A percentile compares a stretch with the other conserved stretches of the same genome.
Conservation (phyloP, 2,797 vertebrate species). For the Masticophis lateralis region DNA sequence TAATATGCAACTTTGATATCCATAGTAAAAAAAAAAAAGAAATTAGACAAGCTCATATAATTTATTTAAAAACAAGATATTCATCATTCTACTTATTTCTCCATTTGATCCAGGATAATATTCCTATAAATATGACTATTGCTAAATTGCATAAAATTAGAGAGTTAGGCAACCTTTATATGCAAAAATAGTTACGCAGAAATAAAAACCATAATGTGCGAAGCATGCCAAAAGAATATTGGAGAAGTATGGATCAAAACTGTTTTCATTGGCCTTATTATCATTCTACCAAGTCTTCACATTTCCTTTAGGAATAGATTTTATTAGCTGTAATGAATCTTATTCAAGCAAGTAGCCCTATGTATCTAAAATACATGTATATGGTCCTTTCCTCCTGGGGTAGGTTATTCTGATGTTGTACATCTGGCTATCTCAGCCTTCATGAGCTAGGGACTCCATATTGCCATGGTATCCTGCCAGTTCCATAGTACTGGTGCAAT, state of each 20-base stretch:
- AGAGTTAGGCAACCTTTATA: not conserved
- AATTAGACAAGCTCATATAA: not conserved
- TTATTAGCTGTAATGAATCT: not conserved
- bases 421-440: not conserved
- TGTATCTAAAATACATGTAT: not conserved
- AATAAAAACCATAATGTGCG: not conserved
- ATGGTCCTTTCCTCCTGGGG: not conserved
- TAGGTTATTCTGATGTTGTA: not conserved
- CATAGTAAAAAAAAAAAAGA: not conserved
- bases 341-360: not conserved
- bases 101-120: not conserved
- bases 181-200: not conserved
- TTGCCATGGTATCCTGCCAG: not conserved
- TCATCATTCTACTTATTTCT: not conserved
- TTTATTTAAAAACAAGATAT: not conserved
- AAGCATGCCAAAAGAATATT: not conserved
- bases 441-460: not conserved
- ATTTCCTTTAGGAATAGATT: not conserved
- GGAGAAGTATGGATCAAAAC: not conserved
- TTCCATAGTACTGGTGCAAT: not conserved
- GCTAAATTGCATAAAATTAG: not conserved
- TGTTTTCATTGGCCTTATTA: not conserved
- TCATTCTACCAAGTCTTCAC: not conserved
- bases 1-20: not conserved
- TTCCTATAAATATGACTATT: not conserved